Conservation (phyloP, 2,797 vertebrate species). For the Pelobates cultripes region DNA sequence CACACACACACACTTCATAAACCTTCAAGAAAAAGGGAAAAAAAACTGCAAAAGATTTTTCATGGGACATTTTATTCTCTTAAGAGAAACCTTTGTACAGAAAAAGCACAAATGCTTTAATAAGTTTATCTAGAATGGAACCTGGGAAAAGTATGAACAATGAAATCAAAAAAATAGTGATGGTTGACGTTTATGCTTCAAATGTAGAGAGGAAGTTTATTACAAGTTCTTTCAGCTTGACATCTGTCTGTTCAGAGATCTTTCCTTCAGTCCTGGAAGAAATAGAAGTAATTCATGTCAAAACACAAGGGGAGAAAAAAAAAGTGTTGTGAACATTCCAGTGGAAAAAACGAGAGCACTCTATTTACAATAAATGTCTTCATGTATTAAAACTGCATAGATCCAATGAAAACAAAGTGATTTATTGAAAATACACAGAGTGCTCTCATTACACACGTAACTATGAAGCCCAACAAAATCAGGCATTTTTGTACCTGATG, state of each 20-base stretch:
- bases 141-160: conserved; percentile 68
- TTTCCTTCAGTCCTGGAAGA: conserved; percentile 82
- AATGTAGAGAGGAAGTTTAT: conserved; percentile 83
- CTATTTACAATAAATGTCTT: too few relatives aligned
- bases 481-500: conserved; percentile 77
- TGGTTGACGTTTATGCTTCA: conserved; percentile 72
- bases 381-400: too few relatives aligned
- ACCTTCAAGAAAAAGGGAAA: too few relatives aligned
- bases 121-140: conserved; percentile 74
- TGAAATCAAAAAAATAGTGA: conserved; percentile 61
- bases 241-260: conserved; percentile 88
- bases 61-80: conserved; percentile 83
- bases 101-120: conserved; percentile 74
- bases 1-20: too few relatives aligned
- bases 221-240: conserved; percentile 92
- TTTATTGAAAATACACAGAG: too few relatives aligned
- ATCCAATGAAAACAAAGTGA: too few relatives aligned
- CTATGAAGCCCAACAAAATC: too few relatives aligned
- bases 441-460: too few relatives aligned
- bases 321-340: too few relatives aligned
- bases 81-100: conserved; percentile 83
- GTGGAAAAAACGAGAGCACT: too few relatives aligned
- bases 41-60: background rate
- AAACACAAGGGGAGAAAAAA: too few relatives aligned
- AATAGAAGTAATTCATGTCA: background rate